Base-by-base conservation (phyloP, 2,113 vertebrate genomes). In the Cercopithecus mona region DNA sequence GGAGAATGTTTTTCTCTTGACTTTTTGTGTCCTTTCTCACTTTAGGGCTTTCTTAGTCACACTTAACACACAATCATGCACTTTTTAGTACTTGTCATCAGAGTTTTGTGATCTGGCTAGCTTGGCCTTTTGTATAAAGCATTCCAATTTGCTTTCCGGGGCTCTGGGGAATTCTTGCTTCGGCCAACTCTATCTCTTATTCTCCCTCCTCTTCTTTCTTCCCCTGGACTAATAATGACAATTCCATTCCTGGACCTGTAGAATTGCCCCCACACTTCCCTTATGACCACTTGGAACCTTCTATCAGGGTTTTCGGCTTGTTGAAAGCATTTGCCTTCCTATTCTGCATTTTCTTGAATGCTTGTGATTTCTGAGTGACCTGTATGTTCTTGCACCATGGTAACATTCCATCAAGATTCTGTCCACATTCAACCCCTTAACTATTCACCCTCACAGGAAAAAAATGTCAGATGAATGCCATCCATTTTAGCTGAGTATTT, bases 401-500 rank as follows among this genome's bases (percentile, higher is more conserved):
- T 57, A 72, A 12, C 17, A 5, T 87, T 88, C 88, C 81, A 79
- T 95, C 59, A 91, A 38, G 32, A 23, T 43, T 70, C 52, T 14
- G 48, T 64, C 73, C 38, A 86, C 48, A 30, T 75, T 64, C 88
- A 89, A 35, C 55, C 68, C 32, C 73, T 95, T 79, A 93, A 94
- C 82, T 95, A 32, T 66, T 86, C 88, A 95, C 79, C 82, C 57
- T 80, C 55, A 64, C 57, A 72, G 79, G 20, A 45, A 83, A 94
- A 68, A 76, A 43, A 95, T 68, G 40, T 61, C 70, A 38, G 61
- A 96, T 92, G 55, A 81, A 93, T 84, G 55, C 32, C 48, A 70
- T 35, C 59, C 94, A 93, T 93, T 94, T 72, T 48, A 75, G 48
- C 25, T 61, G 61, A 95, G 95, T 89, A 61, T 82, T 91, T 93